These are phyloP conservation scores for Talpa occidentalis DNA, from an alignment of 2,113 vertebrate genomes.

Conservation along the genomic window DNA sequence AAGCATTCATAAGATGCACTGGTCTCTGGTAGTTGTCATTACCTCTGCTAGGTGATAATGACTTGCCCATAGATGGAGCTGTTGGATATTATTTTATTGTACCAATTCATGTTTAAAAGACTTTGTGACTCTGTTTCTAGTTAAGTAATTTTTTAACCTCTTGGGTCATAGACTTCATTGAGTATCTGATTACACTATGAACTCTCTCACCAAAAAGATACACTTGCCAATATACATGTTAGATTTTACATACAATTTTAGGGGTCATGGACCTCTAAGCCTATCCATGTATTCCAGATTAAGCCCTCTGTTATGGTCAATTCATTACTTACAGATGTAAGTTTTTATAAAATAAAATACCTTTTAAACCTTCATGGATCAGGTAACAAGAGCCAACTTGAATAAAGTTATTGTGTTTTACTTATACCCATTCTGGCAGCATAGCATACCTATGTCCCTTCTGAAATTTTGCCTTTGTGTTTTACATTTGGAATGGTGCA, in stretches of 20 bases:
- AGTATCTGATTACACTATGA: constrained; percentile 62
- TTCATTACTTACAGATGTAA: constrained; percentile 69
- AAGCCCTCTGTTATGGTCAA: constrained; percentile 64
- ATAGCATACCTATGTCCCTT: constrained; percentile 56
- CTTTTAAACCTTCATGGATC: constrained; percentile 74
- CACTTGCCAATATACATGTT: constrained; percentile 57
- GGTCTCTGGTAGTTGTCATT: constrained; percentile 52
- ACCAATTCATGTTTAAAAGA: constrained; percentile 57
- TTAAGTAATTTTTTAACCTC: constrained; percentile 71
- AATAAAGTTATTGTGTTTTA: constrained; percentile 66
- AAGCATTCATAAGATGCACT: constrained; percentile 38
- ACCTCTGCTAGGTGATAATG: constrained; percentile 46
- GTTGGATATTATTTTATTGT: constrained; percentile 71
- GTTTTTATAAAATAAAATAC: constrained; percentile 80
- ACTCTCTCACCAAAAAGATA: constrained; percentile 66
- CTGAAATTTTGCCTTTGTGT: constrained; percentile 53
- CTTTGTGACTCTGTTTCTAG: constrained; percentile 45
- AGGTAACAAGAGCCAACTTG: constrained; percentile 63
- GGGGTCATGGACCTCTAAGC: neutral
- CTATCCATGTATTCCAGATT: constrained; percentile 55
- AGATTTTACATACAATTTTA: constrained; percentile 61
- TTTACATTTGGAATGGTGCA: constrained; percentile 35
- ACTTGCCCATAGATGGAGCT: constrained; percentile 85
- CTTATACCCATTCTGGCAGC: constrained; percentile 42
- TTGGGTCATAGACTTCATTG: constrained; percentile 64